Evolutionary conservation across 2,888 invertebrate genomes (phyloP).

Genomic region (Drosophila paramelanica): DNA sequence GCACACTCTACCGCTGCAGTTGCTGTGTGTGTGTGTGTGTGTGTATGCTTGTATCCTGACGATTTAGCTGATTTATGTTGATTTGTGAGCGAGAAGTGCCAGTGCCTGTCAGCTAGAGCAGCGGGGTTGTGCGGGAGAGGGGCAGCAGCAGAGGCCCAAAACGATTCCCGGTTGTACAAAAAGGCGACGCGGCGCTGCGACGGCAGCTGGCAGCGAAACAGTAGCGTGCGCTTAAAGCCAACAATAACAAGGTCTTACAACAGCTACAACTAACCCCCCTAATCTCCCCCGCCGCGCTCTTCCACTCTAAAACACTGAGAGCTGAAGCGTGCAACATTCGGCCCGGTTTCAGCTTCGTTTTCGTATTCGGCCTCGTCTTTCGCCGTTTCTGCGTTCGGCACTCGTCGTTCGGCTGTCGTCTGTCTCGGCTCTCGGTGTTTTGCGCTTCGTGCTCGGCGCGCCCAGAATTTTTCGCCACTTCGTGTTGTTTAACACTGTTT

Average conservation of each 20-base stretch:
- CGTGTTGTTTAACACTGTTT: constrained; percentile 56
- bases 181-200: constrained; percentile 36
- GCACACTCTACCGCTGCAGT: constrained; percentile 18
- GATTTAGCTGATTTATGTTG: constrained; percentile 80
- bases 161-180: constrained; percentile 57
- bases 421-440: constrained; percentile 25
- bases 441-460: constrained; percentile 38
- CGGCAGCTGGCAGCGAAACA: constrained; percentile 34
- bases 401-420: constrained; percentile 5
- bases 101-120: constrained; percentile 18
- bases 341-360: constrained; percentile 22
- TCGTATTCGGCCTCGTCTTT: constrained; percentile 12
- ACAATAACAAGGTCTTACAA: constrained; percentile 63
- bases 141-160: constrained; percentile 43
- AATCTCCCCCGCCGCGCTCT: too few relatives aligned
- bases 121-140: background rate
- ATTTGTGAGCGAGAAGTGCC: constrained; percentile 68
- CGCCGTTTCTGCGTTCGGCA: too few relatives aligned
- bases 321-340: constrained; percentile 42
- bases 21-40: constrained; percentile 43
- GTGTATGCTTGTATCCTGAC: constrained; percentile 65
- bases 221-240: constrained; percentile 66
- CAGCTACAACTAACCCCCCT: constrained; percentile 15
- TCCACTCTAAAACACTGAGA: constrained; percentile 14
- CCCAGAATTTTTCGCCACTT: constrained; percentile 43